Evolutionary conservation across 1,140 invertebrate species (phyloP).

Genomic region (Drosophila chauvacae): DNA sequence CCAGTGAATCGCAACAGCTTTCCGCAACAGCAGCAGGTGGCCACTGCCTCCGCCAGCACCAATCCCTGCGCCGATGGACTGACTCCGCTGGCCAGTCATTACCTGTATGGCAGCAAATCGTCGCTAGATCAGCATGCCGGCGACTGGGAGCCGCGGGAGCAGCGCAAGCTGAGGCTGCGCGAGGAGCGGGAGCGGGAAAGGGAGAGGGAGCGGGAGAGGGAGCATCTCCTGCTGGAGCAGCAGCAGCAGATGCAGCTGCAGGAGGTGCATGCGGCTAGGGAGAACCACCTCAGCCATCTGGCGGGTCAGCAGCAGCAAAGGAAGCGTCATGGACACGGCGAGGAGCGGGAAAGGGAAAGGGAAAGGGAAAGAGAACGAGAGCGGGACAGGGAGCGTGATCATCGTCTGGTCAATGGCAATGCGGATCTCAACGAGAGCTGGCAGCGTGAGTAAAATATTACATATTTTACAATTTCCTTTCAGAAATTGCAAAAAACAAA

Average conservation of each 20-base stretch:
- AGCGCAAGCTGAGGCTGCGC: slow-evolving; percentile 67
- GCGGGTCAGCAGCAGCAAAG: slow-evolving; percentile 42
- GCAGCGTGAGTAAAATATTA: slow-evolving; percentile 84
- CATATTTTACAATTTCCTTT: too few species aligned
- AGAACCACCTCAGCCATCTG: slow-evolving; percentile 55
- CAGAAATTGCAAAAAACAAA: background rate
- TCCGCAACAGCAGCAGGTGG: slow-evolving; percentile 26
- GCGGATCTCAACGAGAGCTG: slow-evolving; percentile 88
- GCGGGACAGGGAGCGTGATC: slow-evolving; percentile 51
- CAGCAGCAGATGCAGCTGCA: slow-evolving; percentile 62
- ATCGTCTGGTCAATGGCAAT: slow-evolving; percentile 59
- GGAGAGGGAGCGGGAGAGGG: slow-evolving; percentile 51
- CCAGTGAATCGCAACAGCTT: slow-evolving; percentile 66
- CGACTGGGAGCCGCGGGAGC: slow-evolving; percentile 67
- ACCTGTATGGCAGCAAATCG: slow-evolving; percentile 76
- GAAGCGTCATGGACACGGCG: slow-evolving; percentile 48
- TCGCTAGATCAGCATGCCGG: slow-evolving; percentile 62
- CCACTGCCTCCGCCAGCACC: slow-evolving; percentile 24
- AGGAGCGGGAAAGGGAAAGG: slow-evolving; percentile 27
- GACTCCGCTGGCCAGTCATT: slow-evolving; percentile 75
- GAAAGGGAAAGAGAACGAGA: background rate
- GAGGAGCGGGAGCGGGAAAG: slow-evolving; percentile 64
- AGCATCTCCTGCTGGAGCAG: slow-evolving; percentile 62
- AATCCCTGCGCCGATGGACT: slow-evolving; percentile 77
- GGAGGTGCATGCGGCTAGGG: slow-evolving; percentile 48